Evolutionary conservation across 2,888 invertebrate genomes (phyloP).

Genomic region (Anthrax anthrax): DNA sequence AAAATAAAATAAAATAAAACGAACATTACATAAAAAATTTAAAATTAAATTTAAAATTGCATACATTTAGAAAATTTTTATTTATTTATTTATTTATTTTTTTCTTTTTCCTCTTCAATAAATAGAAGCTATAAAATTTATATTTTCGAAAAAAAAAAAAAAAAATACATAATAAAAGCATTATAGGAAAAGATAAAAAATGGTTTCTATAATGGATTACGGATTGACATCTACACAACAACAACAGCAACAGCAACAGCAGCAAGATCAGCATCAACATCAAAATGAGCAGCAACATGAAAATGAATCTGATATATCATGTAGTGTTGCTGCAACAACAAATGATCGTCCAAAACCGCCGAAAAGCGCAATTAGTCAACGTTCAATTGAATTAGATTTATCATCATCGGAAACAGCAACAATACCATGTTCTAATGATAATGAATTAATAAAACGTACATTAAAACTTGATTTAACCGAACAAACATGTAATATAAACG

Average conservation of each 20-base stretch:
- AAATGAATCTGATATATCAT: not conserved
- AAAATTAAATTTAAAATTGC: too few species aligned
- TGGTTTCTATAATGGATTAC: constrained; percentile 14
- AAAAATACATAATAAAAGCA: too few species aligned
- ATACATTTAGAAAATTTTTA: too few species aligned
- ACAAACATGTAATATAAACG: constrained; percentile 14
- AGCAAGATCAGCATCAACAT: constrained; percentile 10
- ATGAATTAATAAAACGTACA: constrained; percentile 27
- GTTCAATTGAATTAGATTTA: constrained; percentile 44
- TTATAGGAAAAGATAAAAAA: constrained; percentile 2
- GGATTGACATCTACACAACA: not conserved
- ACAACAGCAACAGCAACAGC: constrained; percentile 8
- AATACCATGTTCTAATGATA: too few species aligned
- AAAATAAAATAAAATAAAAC: too few species aligned
- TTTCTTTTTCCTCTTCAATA: too few species aligned
- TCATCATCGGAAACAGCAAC: constrained; percentile 36
- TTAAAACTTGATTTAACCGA: constrained; percentile 29
- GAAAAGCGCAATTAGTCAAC: constrained; percentile 44
- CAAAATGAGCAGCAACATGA: constrained; percentile 6
- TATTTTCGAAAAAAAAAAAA: too few species aligned
- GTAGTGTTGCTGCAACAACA: too few species aligned
- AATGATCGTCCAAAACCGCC: constrained; percentile 8
- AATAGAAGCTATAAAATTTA: too few species aligned
- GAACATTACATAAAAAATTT: too few species aligned
- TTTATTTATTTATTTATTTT: too few species aligned